Conservation (phyloP, 2,888 invertebrate genomes). For the Barypeithes pellucidus region DNA sequence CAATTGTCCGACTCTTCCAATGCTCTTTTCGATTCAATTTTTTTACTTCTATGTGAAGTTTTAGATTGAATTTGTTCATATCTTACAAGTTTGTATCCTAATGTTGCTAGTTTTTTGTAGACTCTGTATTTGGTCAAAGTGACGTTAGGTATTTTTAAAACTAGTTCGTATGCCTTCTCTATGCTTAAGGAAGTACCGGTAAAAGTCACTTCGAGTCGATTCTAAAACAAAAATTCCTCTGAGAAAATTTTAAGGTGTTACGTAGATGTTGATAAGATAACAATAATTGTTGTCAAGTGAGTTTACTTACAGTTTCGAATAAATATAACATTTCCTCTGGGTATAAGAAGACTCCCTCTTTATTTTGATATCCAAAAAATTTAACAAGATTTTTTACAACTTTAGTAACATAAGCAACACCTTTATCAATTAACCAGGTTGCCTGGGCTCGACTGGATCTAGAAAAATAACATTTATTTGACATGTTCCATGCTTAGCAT, state of each 20-base stretch:
- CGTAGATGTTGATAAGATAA: background rate
- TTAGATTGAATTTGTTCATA: constrained; percentile 15
- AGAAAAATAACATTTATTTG: background rate
- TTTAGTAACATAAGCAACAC: constrained; percentile 61
- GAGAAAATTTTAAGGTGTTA: no score
- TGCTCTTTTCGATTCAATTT: constrained; percentile 48
- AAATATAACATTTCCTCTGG: constrained; percentile 80
- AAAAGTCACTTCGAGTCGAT: constrained; percentile 75
- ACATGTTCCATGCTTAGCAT: no score
- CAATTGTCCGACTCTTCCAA: constrained; percentile 8
- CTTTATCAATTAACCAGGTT: constrained; percentile 61
- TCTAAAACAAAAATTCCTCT: constrained; percentile 71
- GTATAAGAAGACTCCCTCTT: constrained; percentile 68
- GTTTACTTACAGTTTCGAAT: constrained; percentile 76
- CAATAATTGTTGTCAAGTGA: no score
- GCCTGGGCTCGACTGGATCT: constrained; percentile 64
- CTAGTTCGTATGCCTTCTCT: constrained; percentile 77
- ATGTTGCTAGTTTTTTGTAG: constrained; percentile 37
- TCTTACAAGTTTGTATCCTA: constrained; percentile 42
- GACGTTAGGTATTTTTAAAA: constrained; percentile 64
- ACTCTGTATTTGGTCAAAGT: constrained; percentile 39
- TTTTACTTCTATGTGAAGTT: constrained; percentile 8
- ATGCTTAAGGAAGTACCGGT: constrained; percentile 76
- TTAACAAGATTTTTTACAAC: constrained; percentile 60
- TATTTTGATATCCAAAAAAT: constrained; percentile 65